Conservation (phyloP, 2,888 invertebrate species). For the Anoplius nigerrimus region DNA sequence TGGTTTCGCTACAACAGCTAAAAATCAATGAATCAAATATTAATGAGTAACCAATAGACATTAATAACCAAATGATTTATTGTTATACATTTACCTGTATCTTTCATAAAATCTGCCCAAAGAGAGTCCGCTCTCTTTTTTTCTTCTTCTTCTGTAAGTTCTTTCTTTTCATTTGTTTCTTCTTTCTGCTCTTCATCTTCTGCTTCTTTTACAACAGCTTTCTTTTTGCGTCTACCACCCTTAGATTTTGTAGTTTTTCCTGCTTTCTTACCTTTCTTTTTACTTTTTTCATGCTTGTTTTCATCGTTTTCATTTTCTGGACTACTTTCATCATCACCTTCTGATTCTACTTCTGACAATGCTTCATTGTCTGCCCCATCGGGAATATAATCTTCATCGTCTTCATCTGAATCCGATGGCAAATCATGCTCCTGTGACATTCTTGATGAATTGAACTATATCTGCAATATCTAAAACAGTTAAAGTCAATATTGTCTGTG, state of each 20-base stretch:
- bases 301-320: conserved; percentile 77
- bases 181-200: conserved; percentile 53
- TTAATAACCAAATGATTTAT: not conserved
- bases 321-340: conserved; percentile 80
- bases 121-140: conserved; percentile 85
- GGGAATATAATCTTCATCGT: conserved; percentile 88
- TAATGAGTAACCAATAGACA: not conserved
- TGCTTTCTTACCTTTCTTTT: conserved; percentile 53
- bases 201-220: conserved; percentile 45
- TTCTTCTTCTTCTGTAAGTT: conserved; percentile 78
- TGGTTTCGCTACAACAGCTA: conserved; percentile 23
- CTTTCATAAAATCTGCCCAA: conserved; percentile 88
- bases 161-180: conserved; percentile 62
- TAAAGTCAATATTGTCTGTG: not conserved
- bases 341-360: conserved; percentile 82
- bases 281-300: conserved; percentile 58
- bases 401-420: conserved; percentile 83
- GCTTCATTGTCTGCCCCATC: conserved; percentile 79
- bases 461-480: too few relatives aligned
- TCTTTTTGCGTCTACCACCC: conserved; percentile 46
- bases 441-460: conserved; percentile 13
- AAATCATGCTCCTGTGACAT: conserved; percentile 75
- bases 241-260: conserved; percentile 57
- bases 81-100: conserved; percentile 76
- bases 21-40: not conserved